A percentile compares a stretch with the other conserved stretches of the same genome.
Conservation (phyloP, 2,113 vertebrate genomes). For the Otus sunia region DNA sequence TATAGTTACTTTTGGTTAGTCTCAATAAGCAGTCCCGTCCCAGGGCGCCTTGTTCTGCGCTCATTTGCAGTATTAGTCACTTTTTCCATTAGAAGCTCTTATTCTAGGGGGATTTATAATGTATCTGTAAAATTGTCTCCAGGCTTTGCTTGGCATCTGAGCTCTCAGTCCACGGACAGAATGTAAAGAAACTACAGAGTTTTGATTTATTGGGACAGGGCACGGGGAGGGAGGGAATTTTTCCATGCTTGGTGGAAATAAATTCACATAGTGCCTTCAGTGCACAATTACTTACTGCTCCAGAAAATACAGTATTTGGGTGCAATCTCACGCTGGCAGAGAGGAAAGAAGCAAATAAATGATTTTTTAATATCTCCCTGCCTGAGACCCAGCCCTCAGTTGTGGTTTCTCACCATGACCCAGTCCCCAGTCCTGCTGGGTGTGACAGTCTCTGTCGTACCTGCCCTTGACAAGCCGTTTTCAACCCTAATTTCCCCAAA, state of each 20-base stretch:
- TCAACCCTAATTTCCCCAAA: neutral
- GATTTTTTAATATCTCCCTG: neutral
- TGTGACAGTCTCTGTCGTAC: neutral
- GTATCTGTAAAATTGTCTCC: conserved; percentile 61
- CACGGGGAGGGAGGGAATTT: neutral
- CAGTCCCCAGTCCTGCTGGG: neutral
- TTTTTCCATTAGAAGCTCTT: conserved; percentile 64
- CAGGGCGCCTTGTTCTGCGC: neutral
- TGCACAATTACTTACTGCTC: neutral
- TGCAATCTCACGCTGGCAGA: neutral
- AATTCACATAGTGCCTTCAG: neutral
- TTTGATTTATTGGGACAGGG: conserved; percentile 40
- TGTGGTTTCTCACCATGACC: neutral
- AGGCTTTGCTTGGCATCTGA: conserved; percentile 57
- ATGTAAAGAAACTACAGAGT: conserved; percentile 44
- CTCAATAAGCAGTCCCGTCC: neutral
- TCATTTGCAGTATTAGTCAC: conserved; percentile 48
- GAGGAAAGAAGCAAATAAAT: neutral
- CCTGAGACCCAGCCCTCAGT: neutral
- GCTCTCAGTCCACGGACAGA: neutral
- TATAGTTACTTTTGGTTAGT: conserved; percentile 51
- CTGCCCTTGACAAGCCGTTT: neutral
- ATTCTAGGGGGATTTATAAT: conserved; percentile 56
- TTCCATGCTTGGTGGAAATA: conserved; percentile 46
- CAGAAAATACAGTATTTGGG: neutral